phyloP scores from a whole-genome alignment of 2,113 vertebrate genomes.

The Glareola pratincola region DNA sequence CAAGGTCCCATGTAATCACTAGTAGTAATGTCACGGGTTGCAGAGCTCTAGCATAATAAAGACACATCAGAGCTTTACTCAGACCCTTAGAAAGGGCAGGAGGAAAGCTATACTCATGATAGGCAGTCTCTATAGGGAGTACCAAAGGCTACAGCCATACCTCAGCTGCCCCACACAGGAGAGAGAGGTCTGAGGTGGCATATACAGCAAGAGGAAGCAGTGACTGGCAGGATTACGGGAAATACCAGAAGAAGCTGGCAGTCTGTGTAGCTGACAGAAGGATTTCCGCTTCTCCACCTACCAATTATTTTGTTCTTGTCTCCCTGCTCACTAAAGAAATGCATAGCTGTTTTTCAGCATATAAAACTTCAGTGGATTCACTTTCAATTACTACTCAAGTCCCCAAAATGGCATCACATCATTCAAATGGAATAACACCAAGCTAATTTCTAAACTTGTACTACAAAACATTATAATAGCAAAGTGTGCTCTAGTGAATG shows the following conservation, averaged over 20 bases:
- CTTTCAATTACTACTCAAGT: background rate
- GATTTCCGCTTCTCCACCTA: background rate
- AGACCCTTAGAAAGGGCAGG: background rate
- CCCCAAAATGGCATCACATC: background rate
- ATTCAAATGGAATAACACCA: background rate
- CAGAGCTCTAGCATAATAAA: background rate
- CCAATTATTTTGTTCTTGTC: background rate
- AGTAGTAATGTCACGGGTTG: background rate
- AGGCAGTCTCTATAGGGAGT: background rate
- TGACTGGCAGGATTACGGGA: background rate
- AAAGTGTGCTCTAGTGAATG: background rate
- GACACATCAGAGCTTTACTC: background rate
- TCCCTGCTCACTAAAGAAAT: background rate
- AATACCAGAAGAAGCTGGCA: background rate
- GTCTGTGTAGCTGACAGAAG: background rate
- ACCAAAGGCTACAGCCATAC: background rate
- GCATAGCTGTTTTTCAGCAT: background rate
- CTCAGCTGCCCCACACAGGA: background rate
- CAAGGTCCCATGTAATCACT: background rate
- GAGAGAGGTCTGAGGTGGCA: background rate
- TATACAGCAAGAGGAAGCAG: background rate
- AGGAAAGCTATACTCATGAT: background rate
- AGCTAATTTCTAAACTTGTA: background rate
- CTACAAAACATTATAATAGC: background rate
- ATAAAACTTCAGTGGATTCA: background rate